Percentiles rank a stretch among this genome's conserved stretches.
Conservation (phyloP, 2,797 vertebrate species). For the Sebastes wilsoni region DNA sequence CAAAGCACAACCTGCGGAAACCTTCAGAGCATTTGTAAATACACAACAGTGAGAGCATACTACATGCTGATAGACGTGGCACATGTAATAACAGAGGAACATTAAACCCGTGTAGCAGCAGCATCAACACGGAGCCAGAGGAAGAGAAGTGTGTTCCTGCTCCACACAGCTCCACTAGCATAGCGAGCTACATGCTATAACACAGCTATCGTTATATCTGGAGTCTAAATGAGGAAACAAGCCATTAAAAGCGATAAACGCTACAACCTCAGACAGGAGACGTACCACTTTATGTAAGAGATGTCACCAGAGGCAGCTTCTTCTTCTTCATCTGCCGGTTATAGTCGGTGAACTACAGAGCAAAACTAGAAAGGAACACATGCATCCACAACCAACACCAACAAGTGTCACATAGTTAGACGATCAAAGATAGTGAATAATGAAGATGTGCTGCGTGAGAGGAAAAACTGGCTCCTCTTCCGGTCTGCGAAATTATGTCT, state of each 20-base stretch:
- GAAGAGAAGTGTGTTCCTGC: background rate
- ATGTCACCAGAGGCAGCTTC: background rate
- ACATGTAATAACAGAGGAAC: background rate
- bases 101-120: too few species aligned
- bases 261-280: background rate
- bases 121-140: background rate
- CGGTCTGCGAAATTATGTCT: background rate
- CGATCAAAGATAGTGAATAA: background rate
- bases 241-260: background rate
- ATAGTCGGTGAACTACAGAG: background rate
- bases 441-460: background rate
- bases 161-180: slow-evolving; percentile 14
- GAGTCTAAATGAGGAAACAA: background rate
- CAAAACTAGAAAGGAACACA: slow-evolving; percentile 13
- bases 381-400: slow-evolving; percentile 10
- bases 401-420: slow-evolving; percentile 40
- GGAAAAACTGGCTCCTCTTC: background rate
- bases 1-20: background rate
- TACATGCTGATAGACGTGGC: background rate
- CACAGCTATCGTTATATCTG: background rate
- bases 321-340: slow-evolving; percentile 33
- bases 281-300: background rate
- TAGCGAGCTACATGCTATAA: slow-evolving; percentile 5
- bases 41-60: background rate
- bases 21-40: too few species aligned